Conservation (phyloP, 2,888 invertebrate genomes). For the Coelogynopora nodosa region DNA sequence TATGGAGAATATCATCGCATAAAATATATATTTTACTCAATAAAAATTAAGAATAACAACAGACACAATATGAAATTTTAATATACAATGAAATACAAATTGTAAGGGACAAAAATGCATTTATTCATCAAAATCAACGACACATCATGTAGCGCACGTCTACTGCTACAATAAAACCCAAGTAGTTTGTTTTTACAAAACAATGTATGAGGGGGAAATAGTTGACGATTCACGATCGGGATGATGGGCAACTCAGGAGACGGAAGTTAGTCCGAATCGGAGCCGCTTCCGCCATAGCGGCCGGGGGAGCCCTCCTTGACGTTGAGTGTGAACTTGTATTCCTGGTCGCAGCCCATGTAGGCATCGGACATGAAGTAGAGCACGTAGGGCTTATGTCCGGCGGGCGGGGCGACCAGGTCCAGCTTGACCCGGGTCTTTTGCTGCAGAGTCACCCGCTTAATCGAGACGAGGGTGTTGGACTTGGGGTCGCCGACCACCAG, state of each 20-base stretch:
- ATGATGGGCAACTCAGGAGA: neutral
- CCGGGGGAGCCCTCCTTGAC: slow-evolving; percentile 50
- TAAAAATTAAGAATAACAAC: neutral
- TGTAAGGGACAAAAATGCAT: neutral
- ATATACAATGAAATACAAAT: neutral
- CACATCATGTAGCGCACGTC: no score
- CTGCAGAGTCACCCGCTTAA: slow-evolving; percentile 89
- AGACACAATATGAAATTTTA: neutral
- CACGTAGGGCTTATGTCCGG: slow-evolving; percentile 79
- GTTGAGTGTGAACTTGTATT: slow-evolving; percentile 76
- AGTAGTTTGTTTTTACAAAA: no score
- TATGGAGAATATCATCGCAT: no score
- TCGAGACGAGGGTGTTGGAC: slow-evolving; percentile 85
- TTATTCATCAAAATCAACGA: neutral
- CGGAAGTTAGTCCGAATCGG: neutral
- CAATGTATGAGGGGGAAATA: neutral
- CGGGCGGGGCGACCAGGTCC: slow-evolving; percentile 86
- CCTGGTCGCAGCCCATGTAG: slow-evolving; percentile 98
- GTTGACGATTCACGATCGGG: neutral
- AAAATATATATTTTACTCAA: neutral
- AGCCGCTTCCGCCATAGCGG: neutral
- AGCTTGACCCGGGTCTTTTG: slow-evolving; percentile 81
- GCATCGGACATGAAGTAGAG: slow-evolving; percentile 99
- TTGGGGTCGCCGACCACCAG: slow-evolving; percentile 95
- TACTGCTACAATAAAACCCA: neutral